Percentiles rank a stretch among this genome's conserved stretches.
Conservation (phyloP, 1,140 invertebrate genomes). For the Fopius arisanus region DNA sequence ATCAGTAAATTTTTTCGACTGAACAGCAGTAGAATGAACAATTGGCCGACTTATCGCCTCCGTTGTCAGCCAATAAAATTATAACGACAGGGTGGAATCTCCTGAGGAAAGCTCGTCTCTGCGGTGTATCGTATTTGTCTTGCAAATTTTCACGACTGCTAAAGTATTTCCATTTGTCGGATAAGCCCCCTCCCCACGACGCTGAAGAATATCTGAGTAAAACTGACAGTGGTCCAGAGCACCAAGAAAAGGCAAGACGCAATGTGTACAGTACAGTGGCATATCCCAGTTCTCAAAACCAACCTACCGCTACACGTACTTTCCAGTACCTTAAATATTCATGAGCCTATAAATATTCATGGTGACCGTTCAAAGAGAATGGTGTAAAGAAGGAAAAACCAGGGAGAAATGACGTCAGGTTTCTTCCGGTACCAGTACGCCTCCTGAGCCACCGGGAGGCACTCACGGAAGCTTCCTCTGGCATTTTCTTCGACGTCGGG, state of each 20-base stretch:
- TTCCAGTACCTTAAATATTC: slow-evolving; percentile 52
- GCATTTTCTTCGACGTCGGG: not conserved
- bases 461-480: not conserved
- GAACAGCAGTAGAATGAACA: too few species aligned
- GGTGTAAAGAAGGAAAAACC: slow-evolving; percentile 46
- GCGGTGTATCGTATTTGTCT: slow-evolving; percentile 34
- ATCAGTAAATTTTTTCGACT: too few species aligned
- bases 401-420: slow-evolving; percentile 40
- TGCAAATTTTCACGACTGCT: slow-evolving; percentile 37
- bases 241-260: not conserved
- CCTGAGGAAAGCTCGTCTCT: not conserved
- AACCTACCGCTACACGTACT: slow-evolving; percentile 37
- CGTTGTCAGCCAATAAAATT: slow-evolving; percentile 27
- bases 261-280: not conserved
- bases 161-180: slow-evolving; percentile 43
- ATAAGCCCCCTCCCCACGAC: not conserved
- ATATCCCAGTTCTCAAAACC: not conserved
- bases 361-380: slow-evolving; percentile 43
- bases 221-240: not conserved
- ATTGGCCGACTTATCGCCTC: not conserved
- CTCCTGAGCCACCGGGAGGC: not conserved
- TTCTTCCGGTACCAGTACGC: slow-evolving; percentile 38
- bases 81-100: slow-evolving; percentile 33
- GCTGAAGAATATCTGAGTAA: slow-evolving; percentile 14
- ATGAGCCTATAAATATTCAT: slow-evolving; percentile 51